Conservation (phyloP, 2,888 invertebrate species). For the Temnothorax rugatulus region DNA sequence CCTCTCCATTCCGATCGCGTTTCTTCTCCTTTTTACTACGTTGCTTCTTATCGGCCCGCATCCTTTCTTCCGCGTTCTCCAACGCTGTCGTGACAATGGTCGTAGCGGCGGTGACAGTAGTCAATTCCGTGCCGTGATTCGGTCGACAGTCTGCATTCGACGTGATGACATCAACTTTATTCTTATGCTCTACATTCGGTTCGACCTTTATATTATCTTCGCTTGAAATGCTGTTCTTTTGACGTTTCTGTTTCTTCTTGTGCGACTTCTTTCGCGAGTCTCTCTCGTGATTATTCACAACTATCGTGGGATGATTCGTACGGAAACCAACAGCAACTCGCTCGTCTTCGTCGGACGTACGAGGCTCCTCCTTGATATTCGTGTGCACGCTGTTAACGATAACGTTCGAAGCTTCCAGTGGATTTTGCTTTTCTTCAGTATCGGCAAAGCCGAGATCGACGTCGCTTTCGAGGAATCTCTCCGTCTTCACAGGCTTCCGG, state of each 20-base stretch:
- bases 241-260: conserved; percentile 94
- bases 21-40: conserved; percentile 85
- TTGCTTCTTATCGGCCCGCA: conserved; percentile 85
- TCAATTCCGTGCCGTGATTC: conserved; percentile 73
- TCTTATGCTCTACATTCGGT: conserved; percentile 77
- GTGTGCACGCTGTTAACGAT: conserved; percentile 78
- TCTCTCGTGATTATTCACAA: conserved; percentile 83
- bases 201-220: conserved; percentile 82
- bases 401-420: conserved; percentile 76
- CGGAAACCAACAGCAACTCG: conserved; percentile 79
- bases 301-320: conserved; percentile 76
- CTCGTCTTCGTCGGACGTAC: conserved; percentile 85
- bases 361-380: conserved; percentile 81
- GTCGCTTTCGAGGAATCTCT: conserved; percentile 89
- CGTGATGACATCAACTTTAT: conserved; percentile 70
- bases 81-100: conserved; percentile 67
- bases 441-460: conserved; percentile 87
- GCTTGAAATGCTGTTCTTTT: conserved; percentile 89
- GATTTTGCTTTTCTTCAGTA: conserved; percentile 84
- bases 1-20: conserved; percentile 83
- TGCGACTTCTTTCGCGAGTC: conserved; percentile 90
- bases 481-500: conserved; percentile 88
- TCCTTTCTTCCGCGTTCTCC: conserved; percentile 82
- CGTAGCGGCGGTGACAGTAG: conserved; percentile 56
- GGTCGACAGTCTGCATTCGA: conserved; percentile 72